These are phyloP conservation scores for Saccostrea cuccullata DNA, from an alignment of 1,140 invertebrate species.

Conservation along the genomic window DNA sequence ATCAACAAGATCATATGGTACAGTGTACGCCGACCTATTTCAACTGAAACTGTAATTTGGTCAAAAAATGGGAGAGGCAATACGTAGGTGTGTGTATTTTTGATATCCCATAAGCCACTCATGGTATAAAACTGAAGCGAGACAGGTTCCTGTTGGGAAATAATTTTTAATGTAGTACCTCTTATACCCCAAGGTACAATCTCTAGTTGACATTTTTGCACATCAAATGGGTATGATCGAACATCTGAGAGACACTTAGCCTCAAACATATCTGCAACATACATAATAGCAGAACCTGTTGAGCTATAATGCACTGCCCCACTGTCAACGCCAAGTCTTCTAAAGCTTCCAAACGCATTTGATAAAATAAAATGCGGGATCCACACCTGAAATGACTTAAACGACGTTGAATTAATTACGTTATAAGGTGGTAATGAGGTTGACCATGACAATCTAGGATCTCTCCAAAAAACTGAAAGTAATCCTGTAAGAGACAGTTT, in stretches of 20 bases:
- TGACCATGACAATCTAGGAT: background rate
- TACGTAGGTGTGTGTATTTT: background rate
- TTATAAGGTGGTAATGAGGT: background rate
- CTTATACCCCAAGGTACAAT: background rate
- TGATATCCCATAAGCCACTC: background rate
- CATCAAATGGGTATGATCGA: background rate
- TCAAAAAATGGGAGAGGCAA: background rate
- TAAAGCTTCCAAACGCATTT: background rate
- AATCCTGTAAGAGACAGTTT: background rate
- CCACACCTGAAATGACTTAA: background rate
- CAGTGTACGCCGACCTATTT: background rate
- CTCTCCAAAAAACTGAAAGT: background rate
- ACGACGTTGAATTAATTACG: background rate
- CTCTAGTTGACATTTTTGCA: background rate
- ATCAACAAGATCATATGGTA: background rate
- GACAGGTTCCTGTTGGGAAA: background rate
- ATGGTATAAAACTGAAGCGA: background rate
- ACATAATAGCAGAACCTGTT: background rate
- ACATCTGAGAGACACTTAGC: background rate
- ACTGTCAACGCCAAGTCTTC: background rate
- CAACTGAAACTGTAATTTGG: background rate
- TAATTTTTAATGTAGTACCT: background rate
- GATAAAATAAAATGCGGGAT: background rate
- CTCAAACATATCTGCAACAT: background rate
- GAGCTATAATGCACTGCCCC: background rate